A percentile compares a stretch with the other conserved stretches of the same genome.
phyloP scores from a whole-genome alignment of 2,888 invertebrate species.

The Lasioglossum oenotherae region DNA sequence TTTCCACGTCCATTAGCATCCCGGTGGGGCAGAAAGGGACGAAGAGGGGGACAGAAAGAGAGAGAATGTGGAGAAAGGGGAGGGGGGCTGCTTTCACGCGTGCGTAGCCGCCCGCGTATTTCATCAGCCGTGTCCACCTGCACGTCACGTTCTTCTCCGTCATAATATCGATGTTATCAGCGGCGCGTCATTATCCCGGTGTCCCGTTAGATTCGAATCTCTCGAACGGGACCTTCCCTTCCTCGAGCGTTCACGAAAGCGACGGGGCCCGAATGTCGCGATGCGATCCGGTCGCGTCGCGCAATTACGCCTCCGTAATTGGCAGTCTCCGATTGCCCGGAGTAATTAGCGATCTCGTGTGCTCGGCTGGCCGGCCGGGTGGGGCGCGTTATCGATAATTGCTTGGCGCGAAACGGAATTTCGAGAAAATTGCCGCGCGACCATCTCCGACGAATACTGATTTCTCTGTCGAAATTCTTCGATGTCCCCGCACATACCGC shows the following conservation, averaged over 20 bases:
- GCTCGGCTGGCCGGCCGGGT: conserved; percentile 1
- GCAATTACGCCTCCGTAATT: conserved; percentile 61
- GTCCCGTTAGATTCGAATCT: conserved; percentile 70
- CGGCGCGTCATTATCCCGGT: conserved; percentile 64
- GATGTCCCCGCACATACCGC: neutral
- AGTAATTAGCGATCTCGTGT: conserved; percentile 53
- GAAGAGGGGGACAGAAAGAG: neutral
- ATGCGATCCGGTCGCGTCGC: conserved; percentile 35
- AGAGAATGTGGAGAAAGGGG: neutral
- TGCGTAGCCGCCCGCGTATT: conserved; percentile 63
- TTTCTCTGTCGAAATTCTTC: neutral
- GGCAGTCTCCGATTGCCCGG: conserved; percentile 43
- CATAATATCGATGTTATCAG: conserved; percentile 73
- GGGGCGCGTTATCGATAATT: conserved; percentile 31
- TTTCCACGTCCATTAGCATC: conserved; percentile 44
- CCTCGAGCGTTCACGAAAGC: conserved; percentile 43
- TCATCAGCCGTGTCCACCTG: conserved; percentile 59
- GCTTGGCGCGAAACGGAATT: conserved; percentile 23
- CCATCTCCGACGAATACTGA: conserved; percentile 3
- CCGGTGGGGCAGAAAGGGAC: neutral
- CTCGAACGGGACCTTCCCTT: conserved; percentile 60
- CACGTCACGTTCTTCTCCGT: conserved; percentile 50
- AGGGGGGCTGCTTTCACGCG: conserved; percentile 59
- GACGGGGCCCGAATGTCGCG: conserved; percentile 19
- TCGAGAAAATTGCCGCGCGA: conserved; percentile 25